Evolutionary conservation across 2,888 invertebrate genomes (phyloP), one percentile per base, ranked within the genome.

Genomic region (Dasysyrphus tricinctus): DNA sequence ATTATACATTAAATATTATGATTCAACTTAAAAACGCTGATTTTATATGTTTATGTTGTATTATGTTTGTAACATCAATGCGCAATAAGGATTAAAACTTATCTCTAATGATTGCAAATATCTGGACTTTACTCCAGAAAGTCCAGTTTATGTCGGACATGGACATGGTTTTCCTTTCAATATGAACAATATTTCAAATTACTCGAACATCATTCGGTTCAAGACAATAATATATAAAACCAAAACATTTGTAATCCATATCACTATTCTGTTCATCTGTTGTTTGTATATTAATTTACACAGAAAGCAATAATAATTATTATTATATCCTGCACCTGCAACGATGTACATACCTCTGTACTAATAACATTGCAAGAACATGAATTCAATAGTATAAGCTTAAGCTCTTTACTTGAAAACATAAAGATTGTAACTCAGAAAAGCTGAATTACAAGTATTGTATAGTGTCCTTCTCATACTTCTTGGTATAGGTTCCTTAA

Each of bases 361-460:
- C 3, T 29, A 2, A 69, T 54, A 54, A 29, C 24, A 54, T n/a
- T 54, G 54, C 37, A 69, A 37, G 29, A 49, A 67, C 67, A 67
- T 37, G 49, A 37, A 49, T 67, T 49, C 19, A 49, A 37, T 67
- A 0, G 34, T 65, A 3, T 49, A 42, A 61, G 39, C 39, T 16
- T 8, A 34, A 49, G 44, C 8, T 14, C 14, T 29, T 42, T 2
- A 16, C 5, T 24, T 6, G 42, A 42, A 14, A 39, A 61, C 42
- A 24, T 7, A 42, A n/a, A 3, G 14, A 61, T 39, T n/a, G 19
- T 8, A 2, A n/a, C 4, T 8, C 8, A 32, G 8, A 32, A 29
- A 14, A 14, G 32, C 2, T 7, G 14, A 61, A 39, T 39, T 56
- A n/a, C 61, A 61, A 8, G 24, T 24, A 39, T 39, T 11, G 7